These are phyloP conservation scores for Eucidaris tribuloides DNA, from an alignment of 35 echinoderm and acorn worm species.

Conservation along the genomic window DNA sequence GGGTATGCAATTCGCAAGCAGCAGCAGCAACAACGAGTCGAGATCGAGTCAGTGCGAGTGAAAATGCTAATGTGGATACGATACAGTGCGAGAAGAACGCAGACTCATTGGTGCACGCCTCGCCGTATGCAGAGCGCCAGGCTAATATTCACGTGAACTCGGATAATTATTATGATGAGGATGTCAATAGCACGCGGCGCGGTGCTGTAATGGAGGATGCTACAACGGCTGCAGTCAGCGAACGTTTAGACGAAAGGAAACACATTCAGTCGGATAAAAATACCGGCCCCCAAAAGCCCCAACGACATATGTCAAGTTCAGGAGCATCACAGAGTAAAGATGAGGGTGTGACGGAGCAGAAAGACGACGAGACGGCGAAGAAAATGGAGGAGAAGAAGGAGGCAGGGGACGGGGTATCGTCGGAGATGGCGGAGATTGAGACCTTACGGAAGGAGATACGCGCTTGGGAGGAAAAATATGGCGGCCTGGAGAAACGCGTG, in stretches of 20 bases:
- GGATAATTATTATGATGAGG: constrained; percentile 37
- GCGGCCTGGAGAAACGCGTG: constrained; percentile 28
- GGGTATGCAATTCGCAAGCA: constrained; percentile 43
- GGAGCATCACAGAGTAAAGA: neutral
- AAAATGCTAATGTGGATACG: constrained; percentile 24
- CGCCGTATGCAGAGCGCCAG: constrained; percentile 7
- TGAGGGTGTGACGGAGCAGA: neutral
- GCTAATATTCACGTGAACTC: constrained; percentile 35
- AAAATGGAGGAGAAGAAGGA: constrained; percentile 22
- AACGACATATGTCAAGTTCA: neutral
- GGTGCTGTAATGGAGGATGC: neutral
- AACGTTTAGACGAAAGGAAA: neutral
- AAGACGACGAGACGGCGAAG: neutral
- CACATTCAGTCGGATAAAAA: neutral
- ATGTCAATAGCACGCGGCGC: constrained; percentile 17
- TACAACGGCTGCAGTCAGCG: neutral
- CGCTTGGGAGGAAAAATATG: constrained; percentile 34
- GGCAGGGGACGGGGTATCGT: neutral
- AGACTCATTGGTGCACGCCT: neutral
- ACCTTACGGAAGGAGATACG: constrained; percentile 47
- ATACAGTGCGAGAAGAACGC: neutral
- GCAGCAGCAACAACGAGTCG: no score
- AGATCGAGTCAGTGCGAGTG: neutral
- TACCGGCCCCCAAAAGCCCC: neutral
- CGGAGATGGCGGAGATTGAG: constrained; percentile 43